Evolutionary conservation across 2,797 vertebrate species (phyloP).

Genomic region (Anabas testudineus): DNA sequence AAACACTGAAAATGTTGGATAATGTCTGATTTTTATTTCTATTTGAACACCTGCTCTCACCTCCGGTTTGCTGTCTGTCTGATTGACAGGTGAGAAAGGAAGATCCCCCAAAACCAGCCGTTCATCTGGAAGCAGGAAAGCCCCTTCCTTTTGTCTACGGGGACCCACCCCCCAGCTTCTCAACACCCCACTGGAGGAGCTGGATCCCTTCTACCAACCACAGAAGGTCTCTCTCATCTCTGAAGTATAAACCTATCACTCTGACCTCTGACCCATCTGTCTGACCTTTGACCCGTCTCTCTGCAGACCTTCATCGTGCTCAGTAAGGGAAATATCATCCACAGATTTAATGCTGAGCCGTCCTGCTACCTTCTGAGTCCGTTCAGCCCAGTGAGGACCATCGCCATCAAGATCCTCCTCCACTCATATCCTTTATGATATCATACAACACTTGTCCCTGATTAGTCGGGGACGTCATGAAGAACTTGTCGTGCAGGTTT

Average conservation of each 20-base stretch:
- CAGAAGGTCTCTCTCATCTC: constrained; percentile 91
- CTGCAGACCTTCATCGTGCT: constrained; percentile 92
- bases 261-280: neutral
- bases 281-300: neutral
- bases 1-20: no score
- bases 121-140: constrained; percentile 89
- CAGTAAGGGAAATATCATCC: constrained; percentile 89
- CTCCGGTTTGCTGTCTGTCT: neutral
- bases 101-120: constrained; percentile 79
- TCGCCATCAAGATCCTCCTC: constrained; percentile 89
- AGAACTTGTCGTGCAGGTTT: neutral
- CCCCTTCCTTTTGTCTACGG: constrained; percentile 91
- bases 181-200: constrained; percentile 89
- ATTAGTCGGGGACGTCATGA: neutral
- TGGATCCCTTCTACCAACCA: constrained; percentile 91
- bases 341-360: constrained; percentile 89
- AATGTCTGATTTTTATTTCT: neutral
- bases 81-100: constrained; percentile 81
- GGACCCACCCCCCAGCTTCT: constrained; percentile 84
- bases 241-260: no score
- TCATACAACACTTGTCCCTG: neutral
- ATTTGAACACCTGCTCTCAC: no score
- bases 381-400: constrained; percentile 83
- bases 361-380: constrained; percentile 89
- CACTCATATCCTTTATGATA: constrained; percentile 92